A percentile compares a stretch with the other conserved stretches of the same genome.
Evolutionary conservation across 2,888 invertebrate genomes (phyloP).

Genomic region (Actias luna): DNA sequence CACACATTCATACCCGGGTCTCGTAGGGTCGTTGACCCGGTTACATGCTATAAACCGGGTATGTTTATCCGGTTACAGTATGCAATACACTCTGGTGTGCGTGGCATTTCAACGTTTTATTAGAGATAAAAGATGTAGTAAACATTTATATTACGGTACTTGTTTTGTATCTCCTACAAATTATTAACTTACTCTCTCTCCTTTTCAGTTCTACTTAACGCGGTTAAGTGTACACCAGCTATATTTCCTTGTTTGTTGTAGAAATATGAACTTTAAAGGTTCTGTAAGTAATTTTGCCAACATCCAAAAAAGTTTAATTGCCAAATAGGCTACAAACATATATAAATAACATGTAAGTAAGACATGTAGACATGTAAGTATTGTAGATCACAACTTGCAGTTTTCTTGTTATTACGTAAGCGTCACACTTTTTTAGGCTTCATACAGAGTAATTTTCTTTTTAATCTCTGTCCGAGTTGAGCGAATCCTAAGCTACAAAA

Average conservation of each 20-base stretch:
- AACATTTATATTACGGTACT: not conserved
- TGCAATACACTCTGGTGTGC: slow-evolving; percentile 11
- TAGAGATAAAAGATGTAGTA: not conserved
- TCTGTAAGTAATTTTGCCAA: too few species aligned
- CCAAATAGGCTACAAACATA: too few species aligned
- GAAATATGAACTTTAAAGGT: not conserved
- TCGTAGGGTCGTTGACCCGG: slow-evolving; percentile 29
- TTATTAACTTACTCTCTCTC: not conserved
- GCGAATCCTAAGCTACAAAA: not conserved
- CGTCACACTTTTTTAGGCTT: slow-evolving; percentile 2
- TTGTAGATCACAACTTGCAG: not conserved
- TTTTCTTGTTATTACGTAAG: slow-evolving; percentile 1
- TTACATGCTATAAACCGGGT: slow-evolving; percentile 13
- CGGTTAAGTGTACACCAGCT: not conserved
- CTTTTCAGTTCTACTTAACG: not conserved
- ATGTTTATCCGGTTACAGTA: slow-evolving; percentile 20
- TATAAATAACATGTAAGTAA: not conserved
- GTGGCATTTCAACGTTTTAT: slow-evolving; percentile 17
- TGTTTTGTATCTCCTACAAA: not conserved
- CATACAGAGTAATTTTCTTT: not conserved
- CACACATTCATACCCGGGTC: slow-evolving; percentile 21
- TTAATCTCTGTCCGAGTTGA: not conserved
- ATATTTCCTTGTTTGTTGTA: not conserved
- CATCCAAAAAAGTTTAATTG: too few species aligned
- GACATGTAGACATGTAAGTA: not conserved